Conservation (phyloP, 92 coral and sea anemone genomes). For the Pocillopora grandis region DNA sequence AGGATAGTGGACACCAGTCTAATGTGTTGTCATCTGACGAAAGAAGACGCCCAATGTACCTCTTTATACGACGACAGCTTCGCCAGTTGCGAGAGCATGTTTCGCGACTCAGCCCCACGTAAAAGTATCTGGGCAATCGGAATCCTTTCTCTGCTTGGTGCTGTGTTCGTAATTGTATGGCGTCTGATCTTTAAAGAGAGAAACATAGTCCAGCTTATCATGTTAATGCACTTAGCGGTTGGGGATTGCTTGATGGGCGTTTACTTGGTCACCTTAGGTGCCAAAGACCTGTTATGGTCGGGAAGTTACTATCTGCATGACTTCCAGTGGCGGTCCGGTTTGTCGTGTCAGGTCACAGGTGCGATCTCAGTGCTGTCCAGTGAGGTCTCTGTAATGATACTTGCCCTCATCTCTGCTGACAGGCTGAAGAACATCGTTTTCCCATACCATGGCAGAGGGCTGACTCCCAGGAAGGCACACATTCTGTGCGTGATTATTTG, state of each 20-base stretch:
- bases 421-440: not conserved
- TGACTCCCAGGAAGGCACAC: not conserved
- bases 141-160: not conserved
- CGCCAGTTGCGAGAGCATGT: conserved; percentile 9
- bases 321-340: not conserved
- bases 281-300: not conserved
- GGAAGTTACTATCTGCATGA: not conserved
- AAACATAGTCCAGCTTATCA: not conserved
- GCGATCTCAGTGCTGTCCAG: not conserved
- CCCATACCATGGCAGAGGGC: not conserved
- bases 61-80: not conserved
- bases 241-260: conserved; percentile 16
- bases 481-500: not conserved
- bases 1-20: not conserved
- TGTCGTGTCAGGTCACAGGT: not conserved
- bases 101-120: not conserved
- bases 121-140: conserved; percentile 1
- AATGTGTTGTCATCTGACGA: not conserved
- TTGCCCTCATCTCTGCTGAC: not conserved
- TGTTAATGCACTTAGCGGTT: conserved; percentile 7
- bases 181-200: not conserved
- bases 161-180: not conserved
- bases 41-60: not conserved
- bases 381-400: not conserved
- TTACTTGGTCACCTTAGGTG: not conserved